Base-by-base conservation (phyloP, 2,888 invertebrate genomes). In the Phanerotoma sp. region DNA sequence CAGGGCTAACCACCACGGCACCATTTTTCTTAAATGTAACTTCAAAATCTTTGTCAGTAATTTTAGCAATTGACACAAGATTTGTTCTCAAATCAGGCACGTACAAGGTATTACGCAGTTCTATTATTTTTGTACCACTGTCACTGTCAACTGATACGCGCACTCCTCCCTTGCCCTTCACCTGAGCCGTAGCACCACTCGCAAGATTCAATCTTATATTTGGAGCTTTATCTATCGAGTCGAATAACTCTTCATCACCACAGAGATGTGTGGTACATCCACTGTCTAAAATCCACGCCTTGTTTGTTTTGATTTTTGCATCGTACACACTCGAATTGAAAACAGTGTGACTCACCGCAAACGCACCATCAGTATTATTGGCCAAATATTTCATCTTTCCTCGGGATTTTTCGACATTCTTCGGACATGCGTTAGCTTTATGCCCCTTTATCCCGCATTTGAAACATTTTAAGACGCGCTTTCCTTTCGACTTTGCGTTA, bases 11-110 rank as follows among this genome's bases (percentile, higher is more conserved):
- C 9, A 62, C 54, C 9, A 45, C 25, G 3, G 62, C 66, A 11
- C 32, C 15, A 9, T 51, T 30, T 40, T 53, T 54, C 4, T 22
- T 50, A 37, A 62, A 64, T 4, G 46, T 48, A 1, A 61, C 54
- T 7, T 55, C 32, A 42, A 58, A 45, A 3, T 37, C 56, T n/a
- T 48, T 53, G 32, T 63, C 59, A 9, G 59, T 59, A 9, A 66
- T 62, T 51, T 62, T 63, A 1, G 58, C 52, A 0, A 65, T 54
- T 3, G 64, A 66, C 9, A 64, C 42, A 4, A 64, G 48, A 38
- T 65, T 61, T 4, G 63, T 62, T 6, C 59, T 21, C 15, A 55
- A 35, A 51, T 51, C 50, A 10, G 44, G 42, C 20, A 55, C 55
- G 18, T 20, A 45, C 20, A 55, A 32, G 7, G 50, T 46, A 13